Conservation (phyloP, 2,113 vertebrate species). For the Pseudorasbora parva region DNA sequence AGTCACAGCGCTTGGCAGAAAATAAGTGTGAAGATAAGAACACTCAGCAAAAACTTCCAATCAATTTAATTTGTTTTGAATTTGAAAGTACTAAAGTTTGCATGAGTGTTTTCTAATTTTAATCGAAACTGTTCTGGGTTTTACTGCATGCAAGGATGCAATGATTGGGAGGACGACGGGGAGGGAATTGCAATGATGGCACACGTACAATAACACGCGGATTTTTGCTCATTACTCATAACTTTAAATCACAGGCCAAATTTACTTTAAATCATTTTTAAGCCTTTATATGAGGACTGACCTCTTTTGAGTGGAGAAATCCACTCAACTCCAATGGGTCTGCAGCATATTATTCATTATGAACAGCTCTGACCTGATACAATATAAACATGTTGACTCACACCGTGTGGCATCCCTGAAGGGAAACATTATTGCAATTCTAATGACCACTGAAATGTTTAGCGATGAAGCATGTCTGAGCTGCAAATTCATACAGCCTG, state of each 20-base stretch:
- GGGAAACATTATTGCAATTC: conserved; percentile 40
- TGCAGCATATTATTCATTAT: conserved; percentile 11
- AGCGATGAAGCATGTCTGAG: conserved; percentile 38
- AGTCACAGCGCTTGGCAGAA: neutral
- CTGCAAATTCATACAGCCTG: neutral
- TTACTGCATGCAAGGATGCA: neutral
- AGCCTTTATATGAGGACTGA: conserved; percentile 16
- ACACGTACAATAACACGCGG: neutral
- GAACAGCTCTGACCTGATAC: conserved; percentile 29
- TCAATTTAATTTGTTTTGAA: conserved; percentile 22
- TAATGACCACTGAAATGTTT: conserved; percentile 37
- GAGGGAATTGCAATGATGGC: neutral
- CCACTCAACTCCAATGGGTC: neutral
- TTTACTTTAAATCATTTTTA: conserved; percentile 8
- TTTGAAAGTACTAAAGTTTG: conserved; percentile 1
- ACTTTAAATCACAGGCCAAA: conserved; percentile 19
- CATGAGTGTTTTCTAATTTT: neutral
- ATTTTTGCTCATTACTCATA: neutral
- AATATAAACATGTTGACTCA: conserved; percentile 21
- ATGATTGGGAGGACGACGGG: neutral
- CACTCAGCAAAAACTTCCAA: conserved; percentile 19
- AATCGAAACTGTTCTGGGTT: conserved; percentile 9
- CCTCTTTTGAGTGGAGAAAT: neutral
- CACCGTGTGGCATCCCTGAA: neutral
- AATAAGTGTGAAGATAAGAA: neutral